phyloP scores from a whole-genome alignment of 2,113 vertebrate species.

The Tachycineta bicolor region DNA sequence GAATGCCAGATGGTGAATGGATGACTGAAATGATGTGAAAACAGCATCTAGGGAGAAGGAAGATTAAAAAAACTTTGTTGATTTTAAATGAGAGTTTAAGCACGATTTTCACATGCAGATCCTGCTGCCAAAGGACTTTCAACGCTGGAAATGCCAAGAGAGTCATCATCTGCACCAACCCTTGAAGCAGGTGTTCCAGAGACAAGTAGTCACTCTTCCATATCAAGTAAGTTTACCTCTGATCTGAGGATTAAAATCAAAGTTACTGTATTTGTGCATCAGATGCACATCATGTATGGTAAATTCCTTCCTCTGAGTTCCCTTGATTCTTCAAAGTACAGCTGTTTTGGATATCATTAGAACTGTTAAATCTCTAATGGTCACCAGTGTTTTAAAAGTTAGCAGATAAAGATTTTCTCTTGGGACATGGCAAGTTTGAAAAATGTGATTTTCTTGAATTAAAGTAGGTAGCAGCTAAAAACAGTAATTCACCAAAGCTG shows the following conservation, averaged over 20 bases:
- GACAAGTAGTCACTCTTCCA: constrained; percentile 91
- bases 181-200: constrained; percentile 91
- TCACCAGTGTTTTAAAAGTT: background rate
- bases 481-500: background rate
- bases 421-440: background rate
- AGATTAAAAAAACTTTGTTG: background rate
- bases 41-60: background rate
- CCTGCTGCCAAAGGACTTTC: constrained; percentile 85
- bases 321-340: background rate
- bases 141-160: constrained; percentile 92
- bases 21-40: background rate
- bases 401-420: background rate
- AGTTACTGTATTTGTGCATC: background rate
- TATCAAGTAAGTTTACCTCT: constrained; percentile 86
- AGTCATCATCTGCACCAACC: constrained; percentile 93
- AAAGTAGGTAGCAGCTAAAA: background rate
- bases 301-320: background rate
- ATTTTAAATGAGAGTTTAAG: constrained; percentile 18
- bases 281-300: background rate
- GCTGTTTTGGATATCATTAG: background rate
- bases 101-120: constrained; percentile 81
- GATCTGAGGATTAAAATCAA: background rate
- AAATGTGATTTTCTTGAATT: background rate
- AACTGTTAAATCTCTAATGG: background rate
- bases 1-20: background rate